phyloP scores from a whole-genome alignment of 1,140 invertebrate genomes.

The Hirudo medicinalis region DNA sequence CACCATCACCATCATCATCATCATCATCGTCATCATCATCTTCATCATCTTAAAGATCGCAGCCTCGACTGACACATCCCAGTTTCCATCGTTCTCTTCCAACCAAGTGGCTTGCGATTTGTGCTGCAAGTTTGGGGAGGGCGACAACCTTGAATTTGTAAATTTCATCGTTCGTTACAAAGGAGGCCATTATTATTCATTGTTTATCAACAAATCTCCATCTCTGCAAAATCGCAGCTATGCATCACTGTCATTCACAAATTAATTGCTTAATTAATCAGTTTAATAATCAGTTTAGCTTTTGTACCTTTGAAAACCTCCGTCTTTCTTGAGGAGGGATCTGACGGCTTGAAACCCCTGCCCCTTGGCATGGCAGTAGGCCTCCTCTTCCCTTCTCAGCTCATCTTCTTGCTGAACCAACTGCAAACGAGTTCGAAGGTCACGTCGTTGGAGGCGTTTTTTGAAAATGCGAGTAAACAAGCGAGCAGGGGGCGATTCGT shows the following conservation, averaged over 20 bases:
- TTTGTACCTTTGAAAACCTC: slow-evolving; percentile 17
- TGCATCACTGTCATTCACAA: too few relatives aligned
- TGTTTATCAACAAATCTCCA: too few relatives aligned
- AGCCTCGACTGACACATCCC: slow-evolving; percentile 34
- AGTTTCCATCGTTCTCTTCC: slow-evolving; percentile 34
- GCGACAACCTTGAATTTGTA: too few relatives aligned
- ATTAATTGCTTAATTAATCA: too few relatives aligned
- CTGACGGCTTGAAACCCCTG: slow-evolving; percentile 32
- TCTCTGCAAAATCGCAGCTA: too few relatives aligned
- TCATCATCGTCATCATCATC: not conserved
- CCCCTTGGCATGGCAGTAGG: slow-evolving; percentile 34
- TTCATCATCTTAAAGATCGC: not conserved
- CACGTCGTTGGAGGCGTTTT: not conserved
- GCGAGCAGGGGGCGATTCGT: too few relatives aligned
- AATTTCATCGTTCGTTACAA: too few relatives aligned
- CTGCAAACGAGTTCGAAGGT: slow-evolving; percentile 23
- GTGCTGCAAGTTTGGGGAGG: not conserved
- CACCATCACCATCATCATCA: not conserved
- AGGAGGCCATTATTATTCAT: too few relatives aligned
- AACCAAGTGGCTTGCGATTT: slow-evolving; percentile 23
- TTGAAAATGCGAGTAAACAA: too few relatives aligned
- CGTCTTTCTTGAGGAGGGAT: slow-evolving; percentile 32
- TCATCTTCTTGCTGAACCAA: slow-evolving; percentile 36
- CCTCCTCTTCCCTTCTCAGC: slow-evolving; percentile 34
- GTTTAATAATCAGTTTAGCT: too few relatives aligned